phyloP scores from a whole-genome alignment of 2,888 invertebrate species.

The Rhagophthalmus giganteus region DNA sequence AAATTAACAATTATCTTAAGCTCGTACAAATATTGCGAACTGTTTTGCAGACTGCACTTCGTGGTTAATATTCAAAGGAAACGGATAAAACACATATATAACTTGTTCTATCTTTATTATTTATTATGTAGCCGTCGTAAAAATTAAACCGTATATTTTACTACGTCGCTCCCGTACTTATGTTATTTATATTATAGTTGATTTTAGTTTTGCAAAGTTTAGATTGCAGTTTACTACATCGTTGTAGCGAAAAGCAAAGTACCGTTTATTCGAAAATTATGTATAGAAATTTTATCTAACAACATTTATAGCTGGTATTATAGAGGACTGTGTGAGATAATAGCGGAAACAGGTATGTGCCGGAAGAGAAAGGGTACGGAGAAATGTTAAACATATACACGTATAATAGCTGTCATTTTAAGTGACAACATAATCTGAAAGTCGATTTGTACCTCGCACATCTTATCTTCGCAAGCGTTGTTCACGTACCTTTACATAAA shows the following conservation, averaged over 20 bases:
- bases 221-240: no score
- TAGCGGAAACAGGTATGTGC: constrained; percentile 5
- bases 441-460: constrained; percentile 26
- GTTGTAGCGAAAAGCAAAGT: no score
- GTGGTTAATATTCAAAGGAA: constrained; percentile 6
- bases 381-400: constrained; percentile 21
- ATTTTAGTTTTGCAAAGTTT: no score
- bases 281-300: no score
- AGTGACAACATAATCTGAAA: constrained; percentile 29
- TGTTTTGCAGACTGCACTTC: constrained; percentile 30
- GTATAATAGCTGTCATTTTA: constrained; percentile 31
- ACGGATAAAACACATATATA: constrained; percentile 5
- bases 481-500: constrained; percentile 17
- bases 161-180: no score
- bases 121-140: no score
- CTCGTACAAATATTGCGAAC: constrained; percentile 40
- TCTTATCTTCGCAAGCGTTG: constrained; percentile 22
- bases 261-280: no score
- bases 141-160: no score
- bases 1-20: constrained; percentile 51
- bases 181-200: no score
- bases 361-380: constrained; percentile 13
- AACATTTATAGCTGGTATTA: not conserved
- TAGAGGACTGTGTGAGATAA: not conserved
- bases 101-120: constrained; percentile 4